Evolutionary conservation across 2,113 vertebrate species (phyloP).

Genomic region (Hiodon tergisus): DNA sequence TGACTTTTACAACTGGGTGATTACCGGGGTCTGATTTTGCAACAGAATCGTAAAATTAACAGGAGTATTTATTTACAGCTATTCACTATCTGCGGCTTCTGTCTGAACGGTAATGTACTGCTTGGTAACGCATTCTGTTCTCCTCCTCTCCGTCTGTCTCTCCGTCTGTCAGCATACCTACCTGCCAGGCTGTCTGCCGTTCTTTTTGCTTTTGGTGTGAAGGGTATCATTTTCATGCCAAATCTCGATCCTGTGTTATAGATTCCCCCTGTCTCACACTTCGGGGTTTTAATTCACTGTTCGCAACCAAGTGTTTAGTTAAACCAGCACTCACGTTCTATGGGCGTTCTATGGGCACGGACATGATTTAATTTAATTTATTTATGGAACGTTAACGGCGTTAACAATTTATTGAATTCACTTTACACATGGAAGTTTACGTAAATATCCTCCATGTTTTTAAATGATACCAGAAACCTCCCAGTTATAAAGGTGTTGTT

Average conservation of each 20-base stretch:
- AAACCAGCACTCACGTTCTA: too few species aligned
- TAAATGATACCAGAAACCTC: too few species aligned
- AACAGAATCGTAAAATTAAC: constrained; percentile 2
- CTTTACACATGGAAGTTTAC: background rate
- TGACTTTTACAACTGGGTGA: too few species aligned
- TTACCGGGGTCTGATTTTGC: background rate
- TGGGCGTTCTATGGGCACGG: too few species aligned
- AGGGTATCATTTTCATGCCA: too few species aligned
- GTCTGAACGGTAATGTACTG: background rate
- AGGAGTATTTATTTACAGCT: background rate
- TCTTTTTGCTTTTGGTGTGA: background rate
- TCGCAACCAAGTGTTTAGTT: too few species aligned
- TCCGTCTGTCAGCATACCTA: background rate
- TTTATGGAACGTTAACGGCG: background rate
- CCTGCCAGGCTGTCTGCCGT: background rate
- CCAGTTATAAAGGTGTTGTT: too few species aligned
- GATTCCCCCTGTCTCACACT: too few species aligned
- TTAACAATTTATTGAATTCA: background rate
- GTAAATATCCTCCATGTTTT: too few species aligned
- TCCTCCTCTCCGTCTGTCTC: background rate
- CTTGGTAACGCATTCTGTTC: background rate
- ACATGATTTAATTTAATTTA: too few species aligned
- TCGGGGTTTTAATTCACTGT: too few species aligned
- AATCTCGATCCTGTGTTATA: too few species aligned
- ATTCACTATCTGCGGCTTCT: background rate